A percentile compares a stretch with the other conserved stretches of the same genome.
Evolutionary conservation across 2,113 vertebrate species (phyloP).

Genomic region (Orthochromis malagaraziensis): DNA sequence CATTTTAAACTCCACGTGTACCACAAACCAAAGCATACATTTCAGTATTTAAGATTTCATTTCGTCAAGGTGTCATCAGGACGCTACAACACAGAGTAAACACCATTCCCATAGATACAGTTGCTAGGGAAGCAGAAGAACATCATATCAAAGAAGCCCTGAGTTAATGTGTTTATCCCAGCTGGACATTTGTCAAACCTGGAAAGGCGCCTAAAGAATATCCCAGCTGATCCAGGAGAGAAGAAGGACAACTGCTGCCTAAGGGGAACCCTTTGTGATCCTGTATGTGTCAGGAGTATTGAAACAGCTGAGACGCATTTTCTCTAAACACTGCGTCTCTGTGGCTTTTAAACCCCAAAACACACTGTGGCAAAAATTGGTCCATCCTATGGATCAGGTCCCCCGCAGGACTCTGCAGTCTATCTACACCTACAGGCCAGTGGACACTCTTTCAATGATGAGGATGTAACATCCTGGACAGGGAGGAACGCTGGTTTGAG

Average conservation of each 20-base stretch:
- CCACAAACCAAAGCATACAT: fast-evolving
- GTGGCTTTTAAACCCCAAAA: neutral
- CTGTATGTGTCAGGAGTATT: neutral
- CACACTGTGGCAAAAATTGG: neutral
- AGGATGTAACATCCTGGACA: neutral
- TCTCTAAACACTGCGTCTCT: neutral
- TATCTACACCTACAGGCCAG: neutral
- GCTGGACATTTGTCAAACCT: fast-evolving
- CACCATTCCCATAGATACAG: neutral
- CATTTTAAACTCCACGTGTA: neutral
- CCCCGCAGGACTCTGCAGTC: neutral
- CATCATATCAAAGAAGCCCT: neutral
- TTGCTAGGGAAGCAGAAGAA: neutral
- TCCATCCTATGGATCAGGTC: neutral
- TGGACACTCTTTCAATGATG: fast-evolving
- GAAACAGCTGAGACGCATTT: neutral
- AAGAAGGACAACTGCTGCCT: neutral
- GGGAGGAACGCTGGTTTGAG: neutral
- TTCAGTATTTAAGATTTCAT: neutral
- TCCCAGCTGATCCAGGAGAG: neutral
- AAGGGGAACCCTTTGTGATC: fast-evolving
- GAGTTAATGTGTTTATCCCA: fast-evolving
- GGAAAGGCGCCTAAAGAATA: neutral
- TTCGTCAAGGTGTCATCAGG: neutral
- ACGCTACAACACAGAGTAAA: neutral